phyloP scores from a whole-genome alignment of 1,140 invertebrate species.

The Octopus sinensis region DNA sequence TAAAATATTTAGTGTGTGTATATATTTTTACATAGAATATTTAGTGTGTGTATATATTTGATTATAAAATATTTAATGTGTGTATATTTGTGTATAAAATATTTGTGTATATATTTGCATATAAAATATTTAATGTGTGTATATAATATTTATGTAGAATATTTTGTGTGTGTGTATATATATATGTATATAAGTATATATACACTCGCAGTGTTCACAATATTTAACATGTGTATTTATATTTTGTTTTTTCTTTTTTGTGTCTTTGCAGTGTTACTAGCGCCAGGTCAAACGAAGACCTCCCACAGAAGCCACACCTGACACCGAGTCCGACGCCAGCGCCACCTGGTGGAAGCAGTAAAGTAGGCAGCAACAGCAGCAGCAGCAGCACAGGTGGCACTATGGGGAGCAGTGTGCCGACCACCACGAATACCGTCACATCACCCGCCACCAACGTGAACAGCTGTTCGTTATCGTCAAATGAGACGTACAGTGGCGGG shows the following conservation, averaged over 20 bases:
- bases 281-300: constrained; percentile 34
- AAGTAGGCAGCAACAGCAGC: constrained; percentile 21
- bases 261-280: constrained; percentile 40
- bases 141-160: no score
- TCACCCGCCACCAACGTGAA: constrained; percentile 25
- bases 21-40: no score
- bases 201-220: no score
- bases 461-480: constrained; percentile 25
- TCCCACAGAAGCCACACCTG: constrained; percentile 14
- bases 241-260: constrained; percentile 16
- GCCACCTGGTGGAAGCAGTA: constrained; percentile 21
- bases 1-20: no score
- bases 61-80: no score
- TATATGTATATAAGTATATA: no score
- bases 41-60: no score
- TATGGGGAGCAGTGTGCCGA: constrained; percentile 23
- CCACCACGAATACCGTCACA: constrained; percentile 14
- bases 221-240: neutral
- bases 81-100: no score
- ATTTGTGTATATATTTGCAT: no score
- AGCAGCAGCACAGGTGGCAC: constrained; percentile 27
- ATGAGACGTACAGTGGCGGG: no score
- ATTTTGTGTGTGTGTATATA: no score
- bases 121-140: no score
- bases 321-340: neutral